Percentiles rank a stretch among this genome's conserved stretches.
phyloP scores from a whole-genome alignment of 1,140 invertebrate species.

The Vollenhovia emeryi region DNA sequence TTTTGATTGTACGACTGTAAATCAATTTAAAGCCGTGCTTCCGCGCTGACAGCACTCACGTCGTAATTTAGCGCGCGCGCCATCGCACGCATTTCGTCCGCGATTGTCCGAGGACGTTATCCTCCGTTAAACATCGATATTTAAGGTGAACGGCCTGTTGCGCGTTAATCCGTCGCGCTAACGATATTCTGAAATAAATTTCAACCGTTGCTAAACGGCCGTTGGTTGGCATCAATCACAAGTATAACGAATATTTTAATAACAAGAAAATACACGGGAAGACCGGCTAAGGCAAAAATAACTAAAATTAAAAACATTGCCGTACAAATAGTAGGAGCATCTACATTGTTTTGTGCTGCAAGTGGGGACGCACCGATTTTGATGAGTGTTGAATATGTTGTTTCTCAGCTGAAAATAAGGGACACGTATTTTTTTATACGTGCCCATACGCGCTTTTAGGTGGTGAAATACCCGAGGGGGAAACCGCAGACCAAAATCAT shows the following conservation, averaged over 20 bases:
- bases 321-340: too few relatives aligned
- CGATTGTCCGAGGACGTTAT: constrained; percentile 35
- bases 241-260: not conserved
- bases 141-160: constrained; percentile 32
- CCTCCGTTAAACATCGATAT: constrained; percentile 17
- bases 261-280: not conserved
- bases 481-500: too few relatives aligned
- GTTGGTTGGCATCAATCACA: not conserved
- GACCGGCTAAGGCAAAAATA: too few relatives aligned
- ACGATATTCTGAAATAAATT: constrained; percentile 9
- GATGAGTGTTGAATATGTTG: too few relatives aligned
- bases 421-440: too few relatives aligned
- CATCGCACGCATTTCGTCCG: constrained; percentile 15
- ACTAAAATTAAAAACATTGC: too few relatives aligned
- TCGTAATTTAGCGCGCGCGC: constrained; percentile 18
- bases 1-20: constrained; percentile 59
- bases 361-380: too few relatives aligned
- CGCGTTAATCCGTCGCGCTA: not conserved
- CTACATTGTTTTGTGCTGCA: too few relatives aligned
- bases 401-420: too few relatives aligned
- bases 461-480: too few relatives aligned
- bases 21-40: constrained; percentile 51
- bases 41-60: not conserved
- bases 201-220: not conserved
- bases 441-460: too few relatives aligned